Percentiles rank a stretch among this genome's conserved stretches.
Evolutionary conservation across 2,113 vertebrate genomes (phyloP).

Genomic region (Macroglossus sobrinus): DNA sequence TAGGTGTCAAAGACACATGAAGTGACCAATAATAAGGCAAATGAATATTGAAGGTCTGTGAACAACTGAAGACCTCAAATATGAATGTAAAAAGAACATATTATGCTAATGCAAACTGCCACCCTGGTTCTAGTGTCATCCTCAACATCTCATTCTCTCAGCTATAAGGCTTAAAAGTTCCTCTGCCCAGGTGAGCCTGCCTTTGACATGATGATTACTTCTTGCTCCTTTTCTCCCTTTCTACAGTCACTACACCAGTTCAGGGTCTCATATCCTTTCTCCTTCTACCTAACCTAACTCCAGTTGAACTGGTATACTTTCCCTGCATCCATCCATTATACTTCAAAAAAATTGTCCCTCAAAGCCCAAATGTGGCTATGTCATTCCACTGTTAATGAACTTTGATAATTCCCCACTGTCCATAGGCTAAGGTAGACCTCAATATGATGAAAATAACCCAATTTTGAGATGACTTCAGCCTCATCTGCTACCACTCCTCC

Average conservation of each 20-base stretch:
- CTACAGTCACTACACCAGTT: background rate
- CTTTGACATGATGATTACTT: background rate
- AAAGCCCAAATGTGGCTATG: background rate
- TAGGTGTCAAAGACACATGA: background rate
- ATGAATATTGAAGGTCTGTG: background rate
- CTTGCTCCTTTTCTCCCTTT: background rate
- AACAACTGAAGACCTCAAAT: background rate
- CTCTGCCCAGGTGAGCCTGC: background rate
- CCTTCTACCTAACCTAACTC: background rate
- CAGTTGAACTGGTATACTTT: background rate
- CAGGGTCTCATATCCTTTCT: background rate
- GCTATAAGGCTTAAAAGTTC: background rate
- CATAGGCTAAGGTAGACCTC: background rate
- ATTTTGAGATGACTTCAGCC: background rate
- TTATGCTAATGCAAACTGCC: background rate
- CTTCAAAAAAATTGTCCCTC: background rate
- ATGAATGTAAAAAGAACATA: background rate
- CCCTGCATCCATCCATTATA: background rate
- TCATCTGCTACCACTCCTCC: background rate
- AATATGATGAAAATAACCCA: background rate
- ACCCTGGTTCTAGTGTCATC: background rate
- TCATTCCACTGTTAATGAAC: background rate
- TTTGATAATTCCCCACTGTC: background rate
- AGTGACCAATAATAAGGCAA: background rate
- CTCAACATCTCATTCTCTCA: background rate